Base-by-base conservation (phyloP, 2,113 vertebrate species). In the Osmerus mordax region DNA sequence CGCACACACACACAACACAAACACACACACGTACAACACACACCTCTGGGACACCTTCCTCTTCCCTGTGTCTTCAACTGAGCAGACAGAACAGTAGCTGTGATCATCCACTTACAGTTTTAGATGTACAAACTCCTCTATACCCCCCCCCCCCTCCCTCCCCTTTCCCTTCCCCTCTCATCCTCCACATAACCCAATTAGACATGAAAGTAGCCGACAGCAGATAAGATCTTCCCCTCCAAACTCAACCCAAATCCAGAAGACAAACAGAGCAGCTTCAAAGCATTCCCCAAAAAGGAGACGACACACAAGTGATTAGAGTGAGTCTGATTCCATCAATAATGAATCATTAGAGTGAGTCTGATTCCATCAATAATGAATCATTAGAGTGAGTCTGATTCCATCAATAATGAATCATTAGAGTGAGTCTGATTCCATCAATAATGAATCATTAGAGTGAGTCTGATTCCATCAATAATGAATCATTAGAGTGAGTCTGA, bases 131-230 rank as follows among this genome's bases (percentile, higher is more conserved):
- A 23, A 23, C 11, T 23, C 2, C 3, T 13, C 61, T 6, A 16
- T 6, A 11, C 15, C 23, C 23, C 56, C 25, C 41, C 75, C 61
- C 47, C 9, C 58, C 58, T 19, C 68, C 18, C 5, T 47, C 41
- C 12, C 2, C n/a, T 14, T 51, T 73, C 65, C 14, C 69, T 64
- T 64, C 67, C 41, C 36, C 58, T 29, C 36, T 19, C 41, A 36
- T 58, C 70, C 76, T 85, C 69, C 41, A 71, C 83, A 76, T 70
- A 68, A 77, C 67, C 79, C 65, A 85, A 85, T 83, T 84, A 83
- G 62, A 61, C 69, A 76, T 76, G 60, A 77, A 67, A 84, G 82
- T 59, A 63, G 64, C 54, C 67, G 67, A 73, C 58, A 67, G n/a
- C 21, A 72, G 80, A 87, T 82, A 81, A 69, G 67, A 80, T 78